Conservation (phyloP, 2,113 vertebrate species). For the Nycticryphes semicollaris region DNA sequence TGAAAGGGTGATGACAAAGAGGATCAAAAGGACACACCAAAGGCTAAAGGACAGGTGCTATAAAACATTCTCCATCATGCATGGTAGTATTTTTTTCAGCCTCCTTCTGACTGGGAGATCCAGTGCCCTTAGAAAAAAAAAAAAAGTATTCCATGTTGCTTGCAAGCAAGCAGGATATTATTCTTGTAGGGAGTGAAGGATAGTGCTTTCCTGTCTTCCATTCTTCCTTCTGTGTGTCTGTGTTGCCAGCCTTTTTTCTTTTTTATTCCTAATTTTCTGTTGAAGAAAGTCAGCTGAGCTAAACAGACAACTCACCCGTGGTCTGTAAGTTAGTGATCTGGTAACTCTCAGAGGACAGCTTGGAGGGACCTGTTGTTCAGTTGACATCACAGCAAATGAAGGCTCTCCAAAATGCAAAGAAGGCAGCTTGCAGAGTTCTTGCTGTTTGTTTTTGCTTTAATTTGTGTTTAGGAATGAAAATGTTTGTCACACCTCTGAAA, state of each 20-base stretch:
- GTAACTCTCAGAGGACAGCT: not conserved
- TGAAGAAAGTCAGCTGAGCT: not conserved
- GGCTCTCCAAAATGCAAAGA: not conserved
- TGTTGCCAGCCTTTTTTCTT: not conserved
- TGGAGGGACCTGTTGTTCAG: not conserved
- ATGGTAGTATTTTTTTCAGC: not conserved
- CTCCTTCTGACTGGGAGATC: not conserved
- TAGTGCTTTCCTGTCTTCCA: not conserved
- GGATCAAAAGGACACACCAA: not conserved
- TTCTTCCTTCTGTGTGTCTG: not conserved
- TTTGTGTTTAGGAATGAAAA: constrained; percentile 1
- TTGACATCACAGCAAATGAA: not conserved
- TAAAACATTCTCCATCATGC: not conserved
- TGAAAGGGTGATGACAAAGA: not conserved
- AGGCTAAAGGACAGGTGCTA: not conserved
- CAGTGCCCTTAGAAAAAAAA: not conserved
- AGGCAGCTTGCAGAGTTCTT: not conserved
- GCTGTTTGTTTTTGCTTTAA: not conserved
- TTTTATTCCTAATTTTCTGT: not conserved
- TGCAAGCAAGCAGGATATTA: not conserved
- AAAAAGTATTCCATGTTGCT: not conserved
- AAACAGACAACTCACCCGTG: not conserved
- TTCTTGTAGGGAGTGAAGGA: not conserved
- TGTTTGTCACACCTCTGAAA: not conserved
- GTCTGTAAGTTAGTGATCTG: not conserved